Conservation (phyloP, 2,797 vertebrate species). For the Diplodus puntazzo region DNA sequence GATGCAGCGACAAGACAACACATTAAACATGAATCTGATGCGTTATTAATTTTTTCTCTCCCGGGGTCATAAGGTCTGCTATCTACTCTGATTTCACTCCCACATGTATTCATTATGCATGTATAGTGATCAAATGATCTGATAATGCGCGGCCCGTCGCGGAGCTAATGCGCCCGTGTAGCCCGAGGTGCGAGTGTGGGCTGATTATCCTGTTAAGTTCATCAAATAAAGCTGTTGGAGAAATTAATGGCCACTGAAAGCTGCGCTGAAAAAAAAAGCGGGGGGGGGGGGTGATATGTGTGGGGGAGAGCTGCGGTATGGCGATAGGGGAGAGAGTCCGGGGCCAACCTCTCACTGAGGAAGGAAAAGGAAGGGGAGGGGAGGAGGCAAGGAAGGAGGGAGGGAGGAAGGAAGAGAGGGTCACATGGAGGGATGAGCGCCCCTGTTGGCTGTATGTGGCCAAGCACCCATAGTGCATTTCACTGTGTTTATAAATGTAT, state of each 20-base stretch:
- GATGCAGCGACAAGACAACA: slow-evolving; percentile 62
- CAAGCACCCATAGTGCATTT: neutral
- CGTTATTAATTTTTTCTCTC: slow-evolving; percentile 57
- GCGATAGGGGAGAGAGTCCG: slow-evolving; percentile 37
- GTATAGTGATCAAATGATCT: slow-evolving; percentile 78
- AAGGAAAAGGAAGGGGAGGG: slow-evolving; percentile 48
- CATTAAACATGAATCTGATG: slow-evolving; percentile 56
- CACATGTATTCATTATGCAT: slow-evolving; percentile 77
- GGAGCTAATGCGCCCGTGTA: slow-evolving; percentile 58
- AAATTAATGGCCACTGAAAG: slow-evolving; percentile 68
- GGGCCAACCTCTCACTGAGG: slow-evolving; percentile 69
- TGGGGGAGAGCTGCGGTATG: slow-evolving; percentile 50
- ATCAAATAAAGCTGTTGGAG: slow-evolving; percentile 78
- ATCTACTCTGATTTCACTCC: slow-evolving; percentile 62
- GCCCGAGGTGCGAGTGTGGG: slow-evolving; percentile 72
- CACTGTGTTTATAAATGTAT: neutral
- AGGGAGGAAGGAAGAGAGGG: slow-evolving; percentile 7
- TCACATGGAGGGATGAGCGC: slow-evolving; percentile 56
- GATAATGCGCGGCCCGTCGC: slow-evolving; percentile 63
- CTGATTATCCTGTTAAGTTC: slow-evolving; percentile 79
- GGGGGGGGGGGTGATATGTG: neutral
- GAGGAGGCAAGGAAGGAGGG: neutral
- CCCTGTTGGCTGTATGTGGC: slow-evolving; percentile 50
- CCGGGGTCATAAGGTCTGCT: slow-evolving; percentile 58
- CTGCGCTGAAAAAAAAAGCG: neutral